phyloP scores from a whole-genome alignment of 2,113 vertebrate species.

The Podarcis muralis region DNA sequence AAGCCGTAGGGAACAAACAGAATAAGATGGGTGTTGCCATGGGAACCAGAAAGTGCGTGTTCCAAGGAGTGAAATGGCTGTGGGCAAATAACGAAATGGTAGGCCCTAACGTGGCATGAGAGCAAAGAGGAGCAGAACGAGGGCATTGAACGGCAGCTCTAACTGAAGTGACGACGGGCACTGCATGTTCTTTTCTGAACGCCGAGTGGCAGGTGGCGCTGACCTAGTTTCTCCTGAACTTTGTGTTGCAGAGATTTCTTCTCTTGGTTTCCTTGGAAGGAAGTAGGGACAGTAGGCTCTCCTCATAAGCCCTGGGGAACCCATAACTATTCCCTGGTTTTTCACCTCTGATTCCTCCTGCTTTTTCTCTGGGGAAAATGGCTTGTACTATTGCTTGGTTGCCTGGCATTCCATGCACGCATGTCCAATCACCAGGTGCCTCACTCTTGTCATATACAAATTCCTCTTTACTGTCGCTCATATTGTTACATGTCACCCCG shows the following conservation, averaged over 20 bases:
- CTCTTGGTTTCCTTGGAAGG: neutral
- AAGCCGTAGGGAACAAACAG: slow-evolving; percentile 3
- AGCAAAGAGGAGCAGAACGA: neutral
- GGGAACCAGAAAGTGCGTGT: slow-evolving; percentile 15
- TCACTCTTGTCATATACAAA: neutral
- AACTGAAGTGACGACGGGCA: neutral
- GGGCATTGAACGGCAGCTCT: neutral
- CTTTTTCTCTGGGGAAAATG: neutral
- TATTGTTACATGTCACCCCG: too few relatives aligned
- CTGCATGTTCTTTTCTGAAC: neutral
- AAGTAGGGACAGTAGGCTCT: neutral
- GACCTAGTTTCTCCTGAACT: neutral
- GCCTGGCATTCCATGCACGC: neutral
- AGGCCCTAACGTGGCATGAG: slow-evolving; percentile 11
- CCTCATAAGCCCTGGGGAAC: neutral
- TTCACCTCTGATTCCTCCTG: neutral
- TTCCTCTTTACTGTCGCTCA: neutral
- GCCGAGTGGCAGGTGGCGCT: neutral
- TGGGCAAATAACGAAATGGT: slow-evolving; percentile 5
- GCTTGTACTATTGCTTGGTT: neutral
- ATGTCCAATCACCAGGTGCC: neutral
- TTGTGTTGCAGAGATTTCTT: neutral
- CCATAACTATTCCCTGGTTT: neutral
- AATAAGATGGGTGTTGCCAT: slow-evolving; percentile 26
- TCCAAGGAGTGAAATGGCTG: slow-evolving; percentile 9